These are phyloP conservation scores for Tachina lurida DNA, from an alignment of 2,888 invertebrate genomes.

Conservation along the genomic window DNA sequence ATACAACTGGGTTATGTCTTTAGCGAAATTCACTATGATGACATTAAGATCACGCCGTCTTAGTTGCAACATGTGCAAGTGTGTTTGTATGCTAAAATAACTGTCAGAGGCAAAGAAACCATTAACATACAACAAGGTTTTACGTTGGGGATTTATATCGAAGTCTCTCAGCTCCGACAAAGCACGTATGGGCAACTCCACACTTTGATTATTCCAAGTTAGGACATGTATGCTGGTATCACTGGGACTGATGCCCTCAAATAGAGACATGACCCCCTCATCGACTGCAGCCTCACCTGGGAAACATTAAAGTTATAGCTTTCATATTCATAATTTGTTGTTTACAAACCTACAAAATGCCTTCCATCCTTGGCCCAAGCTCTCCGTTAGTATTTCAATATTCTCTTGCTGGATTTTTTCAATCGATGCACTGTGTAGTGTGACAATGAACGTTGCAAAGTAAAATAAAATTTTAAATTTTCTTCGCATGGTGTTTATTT, in stretches of 20 bases:
- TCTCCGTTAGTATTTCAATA: constrained; percentile 75
- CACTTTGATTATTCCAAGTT: constrained; percentile 78
- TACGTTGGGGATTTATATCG: constrained; percentile 76
- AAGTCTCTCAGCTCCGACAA: constrained; percentile 78
- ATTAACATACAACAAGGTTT: constrained; percentile 78
- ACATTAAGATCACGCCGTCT: constrained; percentile 78
- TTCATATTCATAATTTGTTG: background rate
- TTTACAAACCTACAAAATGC: constrained; percentile 77
- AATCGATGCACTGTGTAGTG: constrained; percentile 29
- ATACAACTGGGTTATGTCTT: constrained; percentile 77
- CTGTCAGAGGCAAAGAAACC: constrained; percentile 77
- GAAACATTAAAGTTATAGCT: background rate
- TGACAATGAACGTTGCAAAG: background rate
- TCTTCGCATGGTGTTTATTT: constrained; percentile 17
- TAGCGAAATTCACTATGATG: constrained; percentile 78
- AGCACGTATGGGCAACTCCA: constrained; percentile 78
- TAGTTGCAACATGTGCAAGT: constrained; percentile 76
- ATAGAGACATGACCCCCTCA: constrained; percentile 79
- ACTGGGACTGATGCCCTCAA: constrained; percentile 79
- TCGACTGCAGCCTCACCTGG: constrained; percentile 79
- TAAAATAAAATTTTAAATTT: constrained; percentile 33
- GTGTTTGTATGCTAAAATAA: constrained; percentile 78
- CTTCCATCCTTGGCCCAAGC: constrained; percentile 76
- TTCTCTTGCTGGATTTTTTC: constrained; percentile 76
- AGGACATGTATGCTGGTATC: constrained; percentile 78